Evolutionary conservation across 2,797 vertebrate genomes (phyloP), one percentile per base, ranked within the genome.

Genomic region (Rhinatrema bivittatum): DNA sequence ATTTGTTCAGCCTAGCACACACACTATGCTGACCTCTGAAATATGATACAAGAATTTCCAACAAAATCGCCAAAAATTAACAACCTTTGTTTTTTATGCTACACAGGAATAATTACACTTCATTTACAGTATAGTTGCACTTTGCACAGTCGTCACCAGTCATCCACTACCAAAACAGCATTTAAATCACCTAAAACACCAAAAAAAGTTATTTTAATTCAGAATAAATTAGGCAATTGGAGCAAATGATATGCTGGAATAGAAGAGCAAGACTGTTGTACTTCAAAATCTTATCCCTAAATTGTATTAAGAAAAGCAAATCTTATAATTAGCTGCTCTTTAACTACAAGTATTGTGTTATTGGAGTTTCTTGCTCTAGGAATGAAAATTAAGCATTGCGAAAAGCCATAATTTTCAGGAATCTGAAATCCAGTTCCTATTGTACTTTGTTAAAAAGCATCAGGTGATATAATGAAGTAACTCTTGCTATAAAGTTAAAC

Each of bases 101-200:
- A 87, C 88, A 91, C 68, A 71, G 74, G 86, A 84, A 79, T 65
- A 89, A 90, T 85, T 79, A 84, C 84, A 81, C 70, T 79, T 82
- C 73, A 78, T 77, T 84, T 86, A 94, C 87, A 86, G 71, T 87
- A 90, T 88, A 85, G 72, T 78, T 84, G 82, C 85, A 90, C 85
- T 82, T 86, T 82, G 82, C 78, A 86, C 78, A 81, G 75, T 85
- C 75, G 68, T 78, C 81, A 83, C 79, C 68, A 81, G 65, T 72
- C 81, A 74, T 81, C 84, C 79, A 75, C 82, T 86, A 91, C 72
- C 67, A 67, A 75, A 67, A 79, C 73, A 81, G 75, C 62, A 70
- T 70, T 81, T 75, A 79, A 81, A 70, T 77, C 70, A 76, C 71
- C 66, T 78, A 77, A 75, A 82, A 79, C 72, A 84, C 64, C 56